These are phyloP conservation scores for Frankliniella intonsa DNA, from an alignment of 2,888 invertebrate genomes.

Conservation along the genomic window DNA sequence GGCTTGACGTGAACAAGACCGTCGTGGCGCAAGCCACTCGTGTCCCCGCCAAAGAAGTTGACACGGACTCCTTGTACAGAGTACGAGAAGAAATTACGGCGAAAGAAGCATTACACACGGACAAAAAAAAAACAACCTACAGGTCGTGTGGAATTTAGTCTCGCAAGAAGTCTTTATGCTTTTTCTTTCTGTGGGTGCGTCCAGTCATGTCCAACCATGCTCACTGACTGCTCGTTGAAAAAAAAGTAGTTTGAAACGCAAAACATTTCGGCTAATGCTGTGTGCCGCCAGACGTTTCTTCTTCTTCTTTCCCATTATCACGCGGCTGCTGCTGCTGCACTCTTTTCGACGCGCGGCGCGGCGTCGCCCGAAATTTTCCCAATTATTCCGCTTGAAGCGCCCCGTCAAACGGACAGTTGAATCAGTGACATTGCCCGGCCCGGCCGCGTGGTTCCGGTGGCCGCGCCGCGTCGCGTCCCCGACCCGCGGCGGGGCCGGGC, in stretches of 20 bases:
- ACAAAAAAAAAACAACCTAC: no score
- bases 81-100: no score
- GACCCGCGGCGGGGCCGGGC: constrained; percentile 34
- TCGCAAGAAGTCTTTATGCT: background rate
- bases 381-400: constrained; percentile 22
- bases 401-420: constrained; percentile 24
- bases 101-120: no score
- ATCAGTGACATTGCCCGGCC: constrained; percentile 34
- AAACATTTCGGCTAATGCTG: no score
- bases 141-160: no score
- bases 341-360: constrained; percentile 13
- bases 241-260: no score
- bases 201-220: constrained; percentile 29
- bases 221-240: constrained; percentile 39
- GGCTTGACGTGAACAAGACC: no score
- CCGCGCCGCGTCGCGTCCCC: constrained; percentile 35
- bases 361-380: constrained; percentile 31
- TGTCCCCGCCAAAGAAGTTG: no score
- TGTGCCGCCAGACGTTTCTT: no score
- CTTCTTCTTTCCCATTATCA: background rate
- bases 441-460: constrained; percentile 38
- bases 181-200: background rate
- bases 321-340: no score
- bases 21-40: no score
- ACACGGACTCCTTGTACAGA: no score